Percentiles rank a stretch among this genome's conserved stretches.
These are phyloP conservation scores for Tachina lurida DNA, from an alignment of 2,888 invertebrate species.

Conservation along the genomic window DNA sequence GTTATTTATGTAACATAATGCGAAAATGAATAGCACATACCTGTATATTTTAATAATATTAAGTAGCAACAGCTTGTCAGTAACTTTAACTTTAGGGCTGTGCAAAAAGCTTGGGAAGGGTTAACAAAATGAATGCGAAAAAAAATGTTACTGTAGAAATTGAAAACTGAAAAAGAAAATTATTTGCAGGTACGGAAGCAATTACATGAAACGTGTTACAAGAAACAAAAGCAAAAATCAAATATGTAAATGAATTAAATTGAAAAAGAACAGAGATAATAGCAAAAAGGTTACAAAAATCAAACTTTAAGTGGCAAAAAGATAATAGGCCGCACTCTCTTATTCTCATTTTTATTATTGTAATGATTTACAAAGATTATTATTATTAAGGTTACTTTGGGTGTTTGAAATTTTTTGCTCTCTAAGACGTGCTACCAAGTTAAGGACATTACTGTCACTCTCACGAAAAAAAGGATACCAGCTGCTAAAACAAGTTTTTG, in stretches of 20 bases:
- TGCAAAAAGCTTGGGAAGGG: neutral
- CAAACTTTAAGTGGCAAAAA: neutral
- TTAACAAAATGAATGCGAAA: slow-evolving; percentile 9
- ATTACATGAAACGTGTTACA: slow-evolving; percentile 33
- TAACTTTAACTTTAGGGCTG: slow-evolving; percentile 34
- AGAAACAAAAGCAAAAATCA: slow-evolving; percentile 21
- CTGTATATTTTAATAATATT: slow-evolving; percentile 19
- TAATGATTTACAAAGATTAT: neutral
- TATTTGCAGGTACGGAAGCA: slow-evolving; percentile 39
- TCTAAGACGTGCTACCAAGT: neutral
- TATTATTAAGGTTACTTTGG: neutral
- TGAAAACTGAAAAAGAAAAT: slow-evolving; percentile 5
- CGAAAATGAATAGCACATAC: neutral
- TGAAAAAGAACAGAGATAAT: neutral
- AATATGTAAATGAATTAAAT: slow-evolving; percentile 48
- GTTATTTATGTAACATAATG: neutral
- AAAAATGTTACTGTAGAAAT: no score
- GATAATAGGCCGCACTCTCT: no score
- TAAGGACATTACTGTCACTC: no score
- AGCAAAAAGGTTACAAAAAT: neutral
- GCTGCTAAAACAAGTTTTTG: no score
- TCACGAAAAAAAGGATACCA: no score
- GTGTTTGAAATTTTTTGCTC: neutral
- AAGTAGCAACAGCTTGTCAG: slow-evolving; percentile 48
- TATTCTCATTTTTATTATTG: no score